Percentiles rank a stretch among this genome's conserved stretches.
Evolutionary conservation across 2,888 invertebrate genomes (phyloP).

Genomic region (Macrophya annulata): DNA sequence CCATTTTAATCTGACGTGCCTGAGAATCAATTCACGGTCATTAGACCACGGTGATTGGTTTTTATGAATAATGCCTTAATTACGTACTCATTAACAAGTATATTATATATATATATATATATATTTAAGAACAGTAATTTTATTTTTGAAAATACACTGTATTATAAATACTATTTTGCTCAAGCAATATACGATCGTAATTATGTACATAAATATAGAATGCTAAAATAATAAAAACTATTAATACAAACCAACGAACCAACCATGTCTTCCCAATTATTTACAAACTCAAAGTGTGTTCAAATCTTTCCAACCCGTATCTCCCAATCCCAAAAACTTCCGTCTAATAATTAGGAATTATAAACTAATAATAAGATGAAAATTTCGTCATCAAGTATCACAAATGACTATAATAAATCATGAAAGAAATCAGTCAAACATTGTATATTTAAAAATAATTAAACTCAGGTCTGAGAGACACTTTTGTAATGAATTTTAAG

Average conservation of each 20-base stretch:
- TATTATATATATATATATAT: neutral
- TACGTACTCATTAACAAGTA: constrained; percentile 45
- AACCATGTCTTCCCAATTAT: neutral
- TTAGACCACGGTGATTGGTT: constrained; percentile 16
- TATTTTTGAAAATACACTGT: constrained; percentile 50
- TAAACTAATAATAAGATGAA: neutral
- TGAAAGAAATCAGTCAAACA: neutral
- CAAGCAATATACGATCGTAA: constrained; percentile 52
- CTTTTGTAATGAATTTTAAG: constrained; percentile 8
- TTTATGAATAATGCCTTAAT: constrained; percentile 36
- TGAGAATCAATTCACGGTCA: neutral
- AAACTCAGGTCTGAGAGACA: neutral
- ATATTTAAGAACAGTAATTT: constrained; percentile 39
- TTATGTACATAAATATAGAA: constrained; percentile 22
- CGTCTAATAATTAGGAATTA: neutral
- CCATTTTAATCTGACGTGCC: constrained; percentile 26
- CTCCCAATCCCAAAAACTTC: constrained; percentile 2
- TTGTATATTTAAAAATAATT: constrained; percentile 12
- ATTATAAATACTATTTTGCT: constrained; percentile 56
- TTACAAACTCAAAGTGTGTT: neutral
- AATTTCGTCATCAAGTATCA: neutral
- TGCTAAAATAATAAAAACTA: constrained; percentile 51
- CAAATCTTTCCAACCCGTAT: neutral
- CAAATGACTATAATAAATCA: neutral
- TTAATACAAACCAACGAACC: neutral